Evolutionary conservation across 2,113 vertebrate species (phyloP).

Genomic region (Xenopus borealis): DNA sequence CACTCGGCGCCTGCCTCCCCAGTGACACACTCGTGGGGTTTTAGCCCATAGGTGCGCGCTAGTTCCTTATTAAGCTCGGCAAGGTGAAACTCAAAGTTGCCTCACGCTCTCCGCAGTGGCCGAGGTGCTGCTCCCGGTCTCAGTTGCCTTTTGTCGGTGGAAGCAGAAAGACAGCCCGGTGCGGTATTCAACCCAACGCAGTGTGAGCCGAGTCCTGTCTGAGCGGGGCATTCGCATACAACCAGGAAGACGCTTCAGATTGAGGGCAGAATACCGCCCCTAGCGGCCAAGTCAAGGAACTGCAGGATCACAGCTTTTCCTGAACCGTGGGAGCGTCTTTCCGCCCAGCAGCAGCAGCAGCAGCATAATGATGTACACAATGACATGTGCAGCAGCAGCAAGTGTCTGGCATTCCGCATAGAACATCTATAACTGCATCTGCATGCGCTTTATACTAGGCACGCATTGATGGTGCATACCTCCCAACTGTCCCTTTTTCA

Average conservation of each 20-base stretch:
- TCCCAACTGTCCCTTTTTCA: no score
- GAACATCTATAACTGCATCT: no score
- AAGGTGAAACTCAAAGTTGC: not conserved
- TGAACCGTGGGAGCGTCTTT: no score
- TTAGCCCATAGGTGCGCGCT: not conserved
- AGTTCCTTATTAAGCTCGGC: not conserved
- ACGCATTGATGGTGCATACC: no score
- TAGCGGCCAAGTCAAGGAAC: not conserved
- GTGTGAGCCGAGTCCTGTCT: not conserved
- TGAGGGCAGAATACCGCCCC: slow-evolving; percentile 10
- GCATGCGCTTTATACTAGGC: no score
- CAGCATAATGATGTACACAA: no score
- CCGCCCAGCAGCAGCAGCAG: no score
- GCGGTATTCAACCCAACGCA: not conserved
- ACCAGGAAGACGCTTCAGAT: slow-evolving; percentile 32
- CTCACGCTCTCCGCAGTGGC: no score
- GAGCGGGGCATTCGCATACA: not conserved
- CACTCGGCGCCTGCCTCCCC: not conserved
- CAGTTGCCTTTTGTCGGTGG: not conserved
- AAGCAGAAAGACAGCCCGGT: not conserved
- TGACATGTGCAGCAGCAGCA: no score
- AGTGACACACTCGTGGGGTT: not conserved
- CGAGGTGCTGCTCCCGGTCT: not conserved
- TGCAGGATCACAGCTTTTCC: no score
- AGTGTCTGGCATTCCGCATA: no score